Percentiles rank a stretch among this genome's conserved stretches.
Conservation (phyloP, 2,888 invertebrate genomes). For the Lasioglossum lativentre region DNA sequence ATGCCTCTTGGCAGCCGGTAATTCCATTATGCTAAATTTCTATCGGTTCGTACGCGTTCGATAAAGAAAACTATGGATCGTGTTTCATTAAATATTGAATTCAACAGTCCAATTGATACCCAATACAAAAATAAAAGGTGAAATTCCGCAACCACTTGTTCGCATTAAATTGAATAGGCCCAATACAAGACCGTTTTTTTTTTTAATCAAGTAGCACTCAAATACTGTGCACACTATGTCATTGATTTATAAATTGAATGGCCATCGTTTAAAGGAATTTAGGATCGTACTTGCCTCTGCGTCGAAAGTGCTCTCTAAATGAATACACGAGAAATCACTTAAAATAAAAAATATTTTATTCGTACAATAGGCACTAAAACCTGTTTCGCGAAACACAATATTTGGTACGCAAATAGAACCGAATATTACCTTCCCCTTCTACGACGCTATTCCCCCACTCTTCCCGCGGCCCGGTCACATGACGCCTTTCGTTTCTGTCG, state of each 20-base stretch:
- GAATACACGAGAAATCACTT: not conserved
- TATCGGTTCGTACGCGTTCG: not conserved
- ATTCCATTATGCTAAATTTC: constrained; percentile 7
- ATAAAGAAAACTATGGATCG: not conserved
- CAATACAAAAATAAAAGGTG: not conserved
- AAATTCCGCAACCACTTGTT: not conserved
- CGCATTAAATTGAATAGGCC: not conserved
- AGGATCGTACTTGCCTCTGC: not conserved
- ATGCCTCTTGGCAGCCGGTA: not conserved
- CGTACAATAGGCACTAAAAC: not conserved
- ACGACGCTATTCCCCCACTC: no score
- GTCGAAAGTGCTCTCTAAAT: not conserved
- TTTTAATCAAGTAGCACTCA: not conserved
- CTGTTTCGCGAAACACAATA: not conserved
- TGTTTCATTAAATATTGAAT: constrained; percentile 6
- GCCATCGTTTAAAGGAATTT: not conserved
- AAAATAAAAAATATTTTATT: not conserved
- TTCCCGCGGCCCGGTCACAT: no score
- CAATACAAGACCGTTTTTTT: not conserved
- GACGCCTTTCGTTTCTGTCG: no score
- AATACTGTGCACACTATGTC: not conserved
- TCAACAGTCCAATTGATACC: not conserved
- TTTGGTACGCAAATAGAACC: not conserved
- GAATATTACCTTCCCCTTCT: not conserved
- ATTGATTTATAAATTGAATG: not conserved